Conservation (phyloP, 2,888 invertebrate genomes). For the Agrochola lychnidis region DNA sequence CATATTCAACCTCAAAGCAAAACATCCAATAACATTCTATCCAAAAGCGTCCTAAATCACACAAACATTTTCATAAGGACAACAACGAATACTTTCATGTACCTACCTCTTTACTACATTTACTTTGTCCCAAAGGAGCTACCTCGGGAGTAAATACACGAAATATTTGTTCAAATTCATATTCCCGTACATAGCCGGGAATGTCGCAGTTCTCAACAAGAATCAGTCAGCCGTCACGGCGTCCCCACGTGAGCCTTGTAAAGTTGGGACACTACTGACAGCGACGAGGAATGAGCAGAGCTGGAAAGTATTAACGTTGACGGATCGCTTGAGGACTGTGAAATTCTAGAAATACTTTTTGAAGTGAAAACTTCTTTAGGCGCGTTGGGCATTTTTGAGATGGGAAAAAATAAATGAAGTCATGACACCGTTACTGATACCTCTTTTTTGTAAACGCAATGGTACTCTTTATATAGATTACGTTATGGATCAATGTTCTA, state of each 20-base stretch:
- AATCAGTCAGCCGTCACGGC: slow-evolving; percentile 71
- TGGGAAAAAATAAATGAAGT: too few species aligned
- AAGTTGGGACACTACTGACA: slow-evolving; percentile 55
- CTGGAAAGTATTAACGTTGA: slow-evolving; percentile 26
- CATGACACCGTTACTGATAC: too few species aligned
- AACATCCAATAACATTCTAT: slow-evolving; percentile 49
- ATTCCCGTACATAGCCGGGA: slow-evolving; percentile 45
- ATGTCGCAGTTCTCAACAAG: slow-evolving; percentile 69
- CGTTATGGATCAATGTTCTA: too few species aligned
- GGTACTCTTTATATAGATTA: too few species aligned
- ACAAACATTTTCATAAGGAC: slow-evolving; percentile 57
- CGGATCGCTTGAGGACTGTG: slow-evolving; percentile 13
- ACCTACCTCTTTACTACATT: slow-evolving; percentile 52
- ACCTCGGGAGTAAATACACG: slow-evolving; percentile 58
- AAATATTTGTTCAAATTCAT: slow-evolving; percentile 66
- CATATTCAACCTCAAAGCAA: slow-evolving; percentile 25
- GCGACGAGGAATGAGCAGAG: slow-evolving; percentile 27
- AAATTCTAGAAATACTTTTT: background rate
- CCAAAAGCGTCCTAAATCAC: slow-evolving; percentile 45
- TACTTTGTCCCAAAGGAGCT: slow-evolving; percentile 52
- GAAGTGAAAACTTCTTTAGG: too few species aligned
- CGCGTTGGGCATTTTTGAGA: too few species aligned
- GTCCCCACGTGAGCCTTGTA: slow-evolving; percentile 55
- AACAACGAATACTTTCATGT: slow-evolving; percentile 55
- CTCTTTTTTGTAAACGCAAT: too few species aligned